These are phyloP conservation scores for Scleropages formosus DNA, from an alignment of 2,797 vertebrate species.

Conservation along the genomic window DNA sequence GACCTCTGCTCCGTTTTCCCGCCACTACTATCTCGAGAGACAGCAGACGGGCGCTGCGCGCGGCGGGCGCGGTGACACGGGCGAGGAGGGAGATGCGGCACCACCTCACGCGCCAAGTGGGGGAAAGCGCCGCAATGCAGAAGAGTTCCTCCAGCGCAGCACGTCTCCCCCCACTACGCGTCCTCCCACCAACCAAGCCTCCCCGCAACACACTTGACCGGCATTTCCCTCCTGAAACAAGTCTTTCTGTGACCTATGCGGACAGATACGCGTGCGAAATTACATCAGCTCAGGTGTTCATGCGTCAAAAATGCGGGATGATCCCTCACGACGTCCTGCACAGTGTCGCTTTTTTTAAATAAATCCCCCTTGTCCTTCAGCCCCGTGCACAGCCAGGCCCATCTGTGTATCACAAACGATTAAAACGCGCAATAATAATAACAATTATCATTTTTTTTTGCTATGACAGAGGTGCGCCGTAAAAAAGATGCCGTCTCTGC, in stretches of 20 bases:
- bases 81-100: conserved; percentile 1
- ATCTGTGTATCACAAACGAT: conserved; percentile 26
- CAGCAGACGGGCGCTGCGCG: no score
- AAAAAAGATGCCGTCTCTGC: conserved; percentile 12
- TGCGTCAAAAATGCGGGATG: background rate
- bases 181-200: background rate
- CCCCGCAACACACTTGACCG: conserved; percentile 1
- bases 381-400: conserved; percentile 24
- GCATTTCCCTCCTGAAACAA: background rate
- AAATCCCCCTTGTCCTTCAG: conserved; percentile 13
- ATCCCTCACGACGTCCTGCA: conserved; percentile 7
- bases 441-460: conserved; percentile 1
- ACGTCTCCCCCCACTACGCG: background rate
- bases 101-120: conserved; percentile 22
- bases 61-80: background rate
- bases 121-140: conserved; percentile 31
- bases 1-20: background rate
- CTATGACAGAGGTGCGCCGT: no score
- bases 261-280: background rate
- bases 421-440: background rate
- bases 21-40: background rate
- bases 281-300: no score
- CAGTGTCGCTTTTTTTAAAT: conserved; percentile 16
- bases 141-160: conserved; percentile 24
- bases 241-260: background rate